phyloP scores from a whole-genome alignment of 2,113 vertebrate species.

The Chinchilla lanigera region DNA sequence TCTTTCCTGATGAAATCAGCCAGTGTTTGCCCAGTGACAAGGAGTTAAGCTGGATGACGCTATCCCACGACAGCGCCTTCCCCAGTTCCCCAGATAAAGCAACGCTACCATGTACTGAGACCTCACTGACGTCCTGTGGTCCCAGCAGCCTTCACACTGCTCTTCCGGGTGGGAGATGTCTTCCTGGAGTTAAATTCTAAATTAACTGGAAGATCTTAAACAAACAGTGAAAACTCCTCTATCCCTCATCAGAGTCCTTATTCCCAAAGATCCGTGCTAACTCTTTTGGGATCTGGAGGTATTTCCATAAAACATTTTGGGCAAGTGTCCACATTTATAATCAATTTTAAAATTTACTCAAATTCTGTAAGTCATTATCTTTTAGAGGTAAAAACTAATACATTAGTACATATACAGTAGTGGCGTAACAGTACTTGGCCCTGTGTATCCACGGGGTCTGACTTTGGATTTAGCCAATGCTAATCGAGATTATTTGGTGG shows the following conservation, averaged over 20 bases:
- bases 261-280: not conserved
- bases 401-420: not conserved
- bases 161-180: accelerated
- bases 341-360: not conserved
- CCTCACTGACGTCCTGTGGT: not conserved
- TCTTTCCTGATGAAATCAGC: not conserved
- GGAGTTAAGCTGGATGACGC: too few relatives aligned
- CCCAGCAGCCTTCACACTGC: not conserved
- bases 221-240: not conserved
- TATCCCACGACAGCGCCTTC: too few relatives aligned
- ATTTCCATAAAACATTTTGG: conserved; percentile 11
- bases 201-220: not conserved
- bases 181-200: not conserved
- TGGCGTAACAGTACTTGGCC: not conserved
- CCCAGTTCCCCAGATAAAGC: too few relatives aligned
- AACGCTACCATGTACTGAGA: accelerated
- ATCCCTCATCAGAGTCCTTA: not conserved
- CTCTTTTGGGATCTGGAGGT: not conserved
- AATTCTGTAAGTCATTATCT: not conserved
- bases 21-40: too few relatives aligned
- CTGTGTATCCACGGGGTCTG: not conserved
- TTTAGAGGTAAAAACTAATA: not conserved
- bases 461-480: not conserved
- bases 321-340: not conserved
- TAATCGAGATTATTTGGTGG: not conserved